Evolutionary conservation across 2,113 vertebrate species (phyloP).

Genomic region (Fregata magnificens): DNA sequence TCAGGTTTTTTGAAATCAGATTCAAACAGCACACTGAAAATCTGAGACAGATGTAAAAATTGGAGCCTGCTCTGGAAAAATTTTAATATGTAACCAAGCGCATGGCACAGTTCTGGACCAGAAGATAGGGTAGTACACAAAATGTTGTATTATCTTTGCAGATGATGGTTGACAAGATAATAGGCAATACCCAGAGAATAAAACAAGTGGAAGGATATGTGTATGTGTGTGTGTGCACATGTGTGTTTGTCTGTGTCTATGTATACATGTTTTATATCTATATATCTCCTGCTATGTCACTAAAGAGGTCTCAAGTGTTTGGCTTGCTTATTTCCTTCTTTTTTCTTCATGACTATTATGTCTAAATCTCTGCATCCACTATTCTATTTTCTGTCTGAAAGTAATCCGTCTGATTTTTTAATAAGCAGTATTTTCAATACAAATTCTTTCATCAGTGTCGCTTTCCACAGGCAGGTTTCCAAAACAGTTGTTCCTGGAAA

Average conservation of each 20-base stretch:
- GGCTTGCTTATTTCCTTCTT: neutral
- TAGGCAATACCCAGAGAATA: neutral
- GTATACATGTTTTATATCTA: neutral
- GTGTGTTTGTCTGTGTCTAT: neutral
- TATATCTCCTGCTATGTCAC: neutral
- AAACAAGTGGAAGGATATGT: neutral
- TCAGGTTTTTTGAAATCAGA: neutral
- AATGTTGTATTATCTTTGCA: neutral
- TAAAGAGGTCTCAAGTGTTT: neutral
- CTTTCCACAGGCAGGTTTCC: neutral
- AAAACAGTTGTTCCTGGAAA: neutral
- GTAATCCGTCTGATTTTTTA: neutral
- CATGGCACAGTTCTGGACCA: neutral
- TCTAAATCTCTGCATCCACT: neutral
- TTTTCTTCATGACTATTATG: neutral
- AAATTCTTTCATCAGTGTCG: neutral
- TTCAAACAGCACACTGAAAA: neutral
- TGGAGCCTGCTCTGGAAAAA: neutral
- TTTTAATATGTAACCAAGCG: neutral
- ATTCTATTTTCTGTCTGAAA: neutral
- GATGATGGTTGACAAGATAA: neutral
- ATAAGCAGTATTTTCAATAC: neutral
- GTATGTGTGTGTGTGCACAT: neutral
- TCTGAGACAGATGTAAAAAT: neutral
- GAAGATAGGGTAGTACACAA: neutral